Evolutionary conservation across 1,140 invertebrate genomes (phyloP).

Genomic region (Bombus pyrosoma): DNA sequence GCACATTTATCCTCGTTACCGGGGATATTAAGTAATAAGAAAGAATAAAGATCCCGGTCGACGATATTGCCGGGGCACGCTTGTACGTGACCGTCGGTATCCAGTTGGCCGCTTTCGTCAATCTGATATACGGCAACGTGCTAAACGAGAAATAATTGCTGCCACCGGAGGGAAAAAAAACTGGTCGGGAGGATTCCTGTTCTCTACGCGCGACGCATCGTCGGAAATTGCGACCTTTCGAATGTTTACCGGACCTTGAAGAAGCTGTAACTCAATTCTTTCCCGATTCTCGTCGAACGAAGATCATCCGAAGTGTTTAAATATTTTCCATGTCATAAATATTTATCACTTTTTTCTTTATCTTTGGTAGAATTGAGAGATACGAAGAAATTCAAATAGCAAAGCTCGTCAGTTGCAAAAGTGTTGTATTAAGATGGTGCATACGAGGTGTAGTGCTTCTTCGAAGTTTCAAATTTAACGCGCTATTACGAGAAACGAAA

Average conservation of each 20-base stretch:
- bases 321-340: too few species aligned
- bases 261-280: neutral
- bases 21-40: constrained; percentile 68
- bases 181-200: neutral
- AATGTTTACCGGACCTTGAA: neutral
- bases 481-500: too few species aligned
- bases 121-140: constrained; percentile 62
- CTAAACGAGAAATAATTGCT: constrained; percentile 65
- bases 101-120: constrained; percentile 40
- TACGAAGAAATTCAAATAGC: too few species aligned
- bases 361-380: too few species aligned
- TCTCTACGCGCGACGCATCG: neutral
- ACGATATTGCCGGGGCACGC: constrained; percentile 59
- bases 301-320: too few species aligned
- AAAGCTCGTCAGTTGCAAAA: too few species aligned
- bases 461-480: too few species aligned
- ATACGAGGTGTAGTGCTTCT: too few species aligned
- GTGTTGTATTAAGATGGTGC: too few species aligned
- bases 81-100: constrained; percentile 58
- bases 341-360: too few species aligned
- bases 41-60: constrained; percentile 64
- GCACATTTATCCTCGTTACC: constrained; percentile 65
- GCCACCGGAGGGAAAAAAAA: neutral
- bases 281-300: neutral
- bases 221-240: neutral